Evolutionary conservation across 2,113 vertebrate genomes (phyloP).

Genomic region (Myotis lucifugus): DNA sequence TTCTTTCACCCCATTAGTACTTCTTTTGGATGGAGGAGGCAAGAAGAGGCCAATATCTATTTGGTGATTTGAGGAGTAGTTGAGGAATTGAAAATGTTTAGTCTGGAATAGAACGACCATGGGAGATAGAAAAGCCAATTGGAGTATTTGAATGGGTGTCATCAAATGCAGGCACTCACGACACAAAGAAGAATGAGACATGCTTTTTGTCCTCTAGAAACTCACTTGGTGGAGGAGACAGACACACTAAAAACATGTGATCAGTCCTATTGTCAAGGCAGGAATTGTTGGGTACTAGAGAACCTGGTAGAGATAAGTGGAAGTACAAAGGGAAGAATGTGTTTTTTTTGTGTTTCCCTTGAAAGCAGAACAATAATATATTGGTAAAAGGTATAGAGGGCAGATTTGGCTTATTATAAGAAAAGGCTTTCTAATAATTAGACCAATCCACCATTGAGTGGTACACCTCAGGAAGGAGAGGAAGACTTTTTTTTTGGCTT

Average conservation of each 20-base stretch:
- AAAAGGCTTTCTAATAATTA: neutral
- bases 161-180: neutral
- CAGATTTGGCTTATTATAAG: neutral
- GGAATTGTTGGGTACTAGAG: neutral
- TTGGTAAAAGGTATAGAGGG: neutral
- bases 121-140: neutral
- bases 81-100: conserved; percentile 24
- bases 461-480: neutral
- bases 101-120: neutral
- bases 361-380: neutral
- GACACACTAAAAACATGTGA: neutral
- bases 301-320: neutral
- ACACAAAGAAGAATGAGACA: neutral
- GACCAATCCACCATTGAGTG: neutral
- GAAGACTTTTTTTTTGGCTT: neutral
- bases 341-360: neutral
- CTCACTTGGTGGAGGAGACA: neutral
- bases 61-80: conserved; percentile 25
- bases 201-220: neutral
- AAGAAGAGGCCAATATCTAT: neutral
- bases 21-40: neutral
- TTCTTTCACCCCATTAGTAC: conserved; percentile 32
- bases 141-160: neutral
- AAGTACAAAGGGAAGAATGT: neutral
- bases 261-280: neutral